Conservation (phyloP, 2,888 invertebrate genomes). For the Tuberolachnus salignus region DNA sequence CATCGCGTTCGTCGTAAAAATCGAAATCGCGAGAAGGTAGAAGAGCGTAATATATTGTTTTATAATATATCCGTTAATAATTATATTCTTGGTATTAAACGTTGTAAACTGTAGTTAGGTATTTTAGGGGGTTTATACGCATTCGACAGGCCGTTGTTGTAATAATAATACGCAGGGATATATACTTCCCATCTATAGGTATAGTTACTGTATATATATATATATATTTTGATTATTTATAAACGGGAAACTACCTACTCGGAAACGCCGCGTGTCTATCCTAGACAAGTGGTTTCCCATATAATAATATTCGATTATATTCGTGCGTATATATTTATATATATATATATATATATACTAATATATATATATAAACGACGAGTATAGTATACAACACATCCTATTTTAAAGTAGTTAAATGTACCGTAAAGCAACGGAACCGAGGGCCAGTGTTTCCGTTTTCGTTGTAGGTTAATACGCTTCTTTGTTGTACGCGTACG, state of each 20-base stretch:
- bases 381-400: background rate
- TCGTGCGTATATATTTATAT: too few relatives aligned
- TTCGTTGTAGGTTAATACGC: background rate
- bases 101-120: too few relatives aligned
- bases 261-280: slow-evolving; percentile 32
- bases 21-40: too few relatives aligned
- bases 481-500: background rate
- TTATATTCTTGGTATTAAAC: too few relatives aligned
- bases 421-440: background rate
- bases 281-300: slow-evolving; percentile 19
- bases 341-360: too few relatives aligned
- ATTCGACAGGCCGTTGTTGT: background rate
- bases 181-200: too few relatives aligned
- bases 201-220: too few relatives aligned
- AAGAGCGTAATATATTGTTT: too few relatives aligned
- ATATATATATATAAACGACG: too few relatives aligned
- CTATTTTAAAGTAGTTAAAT: slow-evolving; percentile 35
- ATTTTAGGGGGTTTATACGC: background rate
- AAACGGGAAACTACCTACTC: slow-evolving; percentile 19
- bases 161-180: background rate
- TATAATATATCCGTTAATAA: too few relatives aligned
- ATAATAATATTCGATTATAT: background rate
- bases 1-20: too few relatives aligned
- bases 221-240: background rate
- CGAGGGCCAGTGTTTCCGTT: slow-evolving; percentile 14